Evolutionary conservation across 2,113 vertebrate genomes (phyloP).

Genomic region (Gymnorhina tibicen): DNA sequence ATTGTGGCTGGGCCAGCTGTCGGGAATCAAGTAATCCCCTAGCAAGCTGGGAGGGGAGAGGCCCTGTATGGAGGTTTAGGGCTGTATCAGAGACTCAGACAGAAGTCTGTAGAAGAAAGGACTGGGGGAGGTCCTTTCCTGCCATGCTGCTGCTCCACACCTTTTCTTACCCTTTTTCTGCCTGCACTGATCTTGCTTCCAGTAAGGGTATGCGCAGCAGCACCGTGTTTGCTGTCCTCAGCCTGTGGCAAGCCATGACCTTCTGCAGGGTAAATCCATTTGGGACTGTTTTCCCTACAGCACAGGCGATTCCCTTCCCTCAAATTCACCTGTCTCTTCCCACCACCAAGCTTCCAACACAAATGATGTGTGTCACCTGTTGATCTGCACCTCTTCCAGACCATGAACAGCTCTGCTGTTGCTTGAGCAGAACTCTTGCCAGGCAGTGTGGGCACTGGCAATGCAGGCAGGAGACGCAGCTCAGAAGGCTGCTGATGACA

Average conservation of each 20-base stretch:
- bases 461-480: fast-evolving
- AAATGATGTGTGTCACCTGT: neutral
- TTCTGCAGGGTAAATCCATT: neutral
- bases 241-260: neutral
- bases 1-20: slow-evolving; percentile 8
- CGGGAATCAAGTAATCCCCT: neutral
- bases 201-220: neutral
- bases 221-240: neutral
- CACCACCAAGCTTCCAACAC: neutral
- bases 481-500: neutral
- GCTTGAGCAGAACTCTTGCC: neutral
- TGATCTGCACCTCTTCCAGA: neutral
- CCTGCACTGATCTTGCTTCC: neutral
- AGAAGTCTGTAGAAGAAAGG: neutral
- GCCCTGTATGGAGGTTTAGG: neutral
- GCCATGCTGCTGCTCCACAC: fast-evolving
- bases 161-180: neutral
- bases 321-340: neutral
- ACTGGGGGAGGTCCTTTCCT: neutral
- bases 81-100: neutral
- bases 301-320: neutral
- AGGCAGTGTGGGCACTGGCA: neutral
- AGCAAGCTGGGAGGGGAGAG: neutral
- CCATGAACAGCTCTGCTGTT: neutral
- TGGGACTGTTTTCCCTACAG: neutral